Evolutionary conservation across 2,113 vertebrate genomes (phyloP).

Genomic region (Ictalurus furcatus): DNA sequence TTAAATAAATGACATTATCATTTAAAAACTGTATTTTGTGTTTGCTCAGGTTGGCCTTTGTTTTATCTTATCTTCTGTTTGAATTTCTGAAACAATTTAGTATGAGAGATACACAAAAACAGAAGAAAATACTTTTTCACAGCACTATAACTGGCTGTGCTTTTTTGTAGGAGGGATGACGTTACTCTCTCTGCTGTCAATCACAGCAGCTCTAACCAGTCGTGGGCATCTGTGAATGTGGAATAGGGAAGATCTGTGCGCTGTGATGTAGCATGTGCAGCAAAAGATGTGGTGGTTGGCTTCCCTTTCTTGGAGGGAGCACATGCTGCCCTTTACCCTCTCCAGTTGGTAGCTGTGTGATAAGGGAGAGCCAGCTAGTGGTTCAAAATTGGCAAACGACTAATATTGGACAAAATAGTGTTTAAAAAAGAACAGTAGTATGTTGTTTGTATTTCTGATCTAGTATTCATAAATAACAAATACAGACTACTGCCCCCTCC

Average conservation of each 20-base stretch:
- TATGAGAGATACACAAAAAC: no score
- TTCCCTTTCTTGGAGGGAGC: neutral
- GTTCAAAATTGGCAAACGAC: neutral
- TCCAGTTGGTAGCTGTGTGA: neutral
- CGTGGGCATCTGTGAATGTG: neutral
- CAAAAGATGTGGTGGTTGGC: neutral
- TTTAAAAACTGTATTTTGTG: no score
- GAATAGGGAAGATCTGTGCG: neutral
- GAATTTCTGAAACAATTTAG: no score
- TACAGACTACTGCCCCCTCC: neutral
- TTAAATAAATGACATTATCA: no score
- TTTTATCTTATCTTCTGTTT: no score
- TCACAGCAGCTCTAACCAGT: neutral
- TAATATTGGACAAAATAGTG: neutral
- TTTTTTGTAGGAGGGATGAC: neutral
- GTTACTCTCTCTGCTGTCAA: neutral
- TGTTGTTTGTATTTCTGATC: neutral
- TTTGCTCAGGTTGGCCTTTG: no score
- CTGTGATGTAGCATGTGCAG: neutral
- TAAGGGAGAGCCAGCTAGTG: neutral
- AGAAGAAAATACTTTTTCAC: no score
- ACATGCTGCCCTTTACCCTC: neutral
- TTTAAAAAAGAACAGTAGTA: neutral
- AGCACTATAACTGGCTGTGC: neutral
- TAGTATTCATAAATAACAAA: neutral